A percentile compares a stretch with the other conserved stretches of the same genome.
phyloP scores from a whole-genome alignment of 2,888 invertebrate genomes.

The Watsonalla cultraria region DNA sequence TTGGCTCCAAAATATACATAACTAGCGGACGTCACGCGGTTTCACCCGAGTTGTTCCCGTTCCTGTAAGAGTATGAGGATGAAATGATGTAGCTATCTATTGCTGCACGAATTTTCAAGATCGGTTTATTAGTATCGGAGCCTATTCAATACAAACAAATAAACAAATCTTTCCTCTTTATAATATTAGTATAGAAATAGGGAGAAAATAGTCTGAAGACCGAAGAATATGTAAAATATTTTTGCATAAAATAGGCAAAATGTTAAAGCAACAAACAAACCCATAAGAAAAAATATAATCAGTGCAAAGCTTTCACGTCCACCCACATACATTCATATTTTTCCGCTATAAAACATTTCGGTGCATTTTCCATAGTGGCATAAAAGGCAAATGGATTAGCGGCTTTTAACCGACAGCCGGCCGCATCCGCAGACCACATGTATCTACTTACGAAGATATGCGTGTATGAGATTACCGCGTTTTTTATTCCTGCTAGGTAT shows the following conservation, averaged over 20 bases:
- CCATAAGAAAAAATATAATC: constrained; percentile 25
- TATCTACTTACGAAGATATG: constrained; percentile 9
- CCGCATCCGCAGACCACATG: constrained; percentile 17
- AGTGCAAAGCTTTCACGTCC: constrained; percentile 23
- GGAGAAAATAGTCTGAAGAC: no score
- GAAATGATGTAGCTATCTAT: no score
- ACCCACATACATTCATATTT: constrained; percentile 19
- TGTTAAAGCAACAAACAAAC: not conserved
- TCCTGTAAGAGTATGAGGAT: no score
- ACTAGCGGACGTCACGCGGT: no score
- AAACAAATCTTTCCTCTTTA: no score
- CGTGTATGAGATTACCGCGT: constrained; percentile 6
- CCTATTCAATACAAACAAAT: no score
- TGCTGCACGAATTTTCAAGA: no score
- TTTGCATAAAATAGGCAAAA: not conserved
- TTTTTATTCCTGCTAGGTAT: constrained; percentile 1
- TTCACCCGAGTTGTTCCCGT: no score
- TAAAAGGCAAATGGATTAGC: constrained; percentile 64
- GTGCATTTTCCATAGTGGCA: constrained; percentile 41
- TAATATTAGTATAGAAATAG: no score
- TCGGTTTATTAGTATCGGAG: no score
- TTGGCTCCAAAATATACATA: no score
- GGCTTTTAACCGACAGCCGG: constrained; percentile 46
- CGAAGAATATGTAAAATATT: no score
- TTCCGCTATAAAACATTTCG: constrained; percentile 33